Conservation (phyloP, 2,888 invertebrate genomes). For the Hipparchia semele region DNA sequence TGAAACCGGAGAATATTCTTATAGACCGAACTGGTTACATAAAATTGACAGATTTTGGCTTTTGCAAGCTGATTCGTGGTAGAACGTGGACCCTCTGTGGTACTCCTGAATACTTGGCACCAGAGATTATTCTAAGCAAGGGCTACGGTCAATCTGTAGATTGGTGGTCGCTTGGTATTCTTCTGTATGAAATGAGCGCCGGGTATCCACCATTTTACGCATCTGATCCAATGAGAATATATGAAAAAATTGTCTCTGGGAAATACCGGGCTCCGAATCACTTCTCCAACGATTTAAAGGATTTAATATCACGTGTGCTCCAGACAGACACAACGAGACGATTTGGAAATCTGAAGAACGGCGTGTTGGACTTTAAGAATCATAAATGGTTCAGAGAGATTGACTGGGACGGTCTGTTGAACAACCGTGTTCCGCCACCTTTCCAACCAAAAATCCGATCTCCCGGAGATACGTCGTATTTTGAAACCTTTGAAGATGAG, state of each 20-base stretch:
- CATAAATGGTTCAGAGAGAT: constrained; percentile 95
- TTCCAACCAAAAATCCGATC: constrained; percentile 84
- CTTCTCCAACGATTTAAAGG: constrained; percentile 91
- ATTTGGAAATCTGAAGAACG: constrained; percentile 94
- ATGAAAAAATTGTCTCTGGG: constrained; percentile 96
- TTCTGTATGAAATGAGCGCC: constrained; percentile 94
- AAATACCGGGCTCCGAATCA: constrained; percentile 92
- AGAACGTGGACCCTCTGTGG: constrained; percentile 97
- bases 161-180: constrained; percentile 97
- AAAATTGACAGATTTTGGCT: constrained; percentile 96
- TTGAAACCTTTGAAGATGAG: constrained; percentile 85
- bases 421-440: constrained; percentile 87
- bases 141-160: constrained; percentile 97
- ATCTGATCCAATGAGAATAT: constrained; percentile 96
- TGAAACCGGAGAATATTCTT: constrained; percentile 96
- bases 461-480: constrained; percentile 87
- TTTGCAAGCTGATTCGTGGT: constrained; percentile 90
- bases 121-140: constrained; percentile 94
- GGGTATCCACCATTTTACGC: constrained; percentile 97
- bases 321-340: constrained; percentile 84
- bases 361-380: constrained; percentile 94
- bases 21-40: constrained; percentile 90
- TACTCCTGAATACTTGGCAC: constrained; percentile 98
- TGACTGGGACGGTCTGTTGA: constrained; percentile 94
- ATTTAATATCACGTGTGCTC: constrained; percentile 90